Percentiles rank a stretch among this genome's conserved stretches.
Evolutionary conservation across 2,888 invertebrate species (phyloP).

Genomic region (Subacronicta megacephala): DNA sequence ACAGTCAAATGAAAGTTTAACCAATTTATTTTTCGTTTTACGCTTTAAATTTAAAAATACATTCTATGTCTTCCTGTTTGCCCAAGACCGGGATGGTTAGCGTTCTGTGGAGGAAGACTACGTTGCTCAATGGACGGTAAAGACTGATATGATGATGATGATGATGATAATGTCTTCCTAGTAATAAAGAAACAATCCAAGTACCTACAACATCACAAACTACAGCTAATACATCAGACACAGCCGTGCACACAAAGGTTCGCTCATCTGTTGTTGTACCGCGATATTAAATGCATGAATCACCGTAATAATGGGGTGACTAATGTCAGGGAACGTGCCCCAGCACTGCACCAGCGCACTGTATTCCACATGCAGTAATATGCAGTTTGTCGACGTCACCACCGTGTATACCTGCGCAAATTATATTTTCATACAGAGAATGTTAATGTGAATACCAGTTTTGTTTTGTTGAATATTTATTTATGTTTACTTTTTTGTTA

Average conservation of each 20-base stretch:
- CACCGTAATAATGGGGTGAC: constrained; percentile 78
- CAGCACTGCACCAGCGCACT: constrained; percentile 82
- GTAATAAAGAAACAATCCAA: constrained; percentile 7
- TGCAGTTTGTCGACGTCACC: constrained; percentile 86
- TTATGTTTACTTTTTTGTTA: no score
- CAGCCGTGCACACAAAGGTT: constrained; percentile 47
- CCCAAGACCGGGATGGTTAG: no score
- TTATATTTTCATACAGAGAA: constrained; percentile 36
- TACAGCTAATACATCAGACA: constrained; percentile 32
- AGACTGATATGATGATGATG: no score
- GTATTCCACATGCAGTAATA: constrained; percentile 85
- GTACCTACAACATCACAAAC: constrained; percentile 6
- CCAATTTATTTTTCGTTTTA: no score
- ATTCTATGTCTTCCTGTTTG: no score
- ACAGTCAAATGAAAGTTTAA: no score
- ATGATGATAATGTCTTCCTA: no score
- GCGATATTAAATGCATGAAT: constrained; percentile 73
- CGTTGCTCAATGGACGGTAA: no score
- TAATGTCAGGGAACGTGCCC: constrained; percentile 85
- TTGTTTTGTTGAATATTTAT: background rate
- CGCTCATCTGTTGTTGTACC: constrained; percentile 42
- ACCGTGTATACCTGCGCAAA: constrained; percentile 82
- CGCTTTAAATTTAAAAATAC: no score
- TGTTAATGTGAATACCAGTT: constrained; percentile 4
- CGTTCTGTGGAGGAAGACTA: no score